Conservation (phyloP, 2,888 invertebrate genomes). For the Dryococelus australis region DNA sequence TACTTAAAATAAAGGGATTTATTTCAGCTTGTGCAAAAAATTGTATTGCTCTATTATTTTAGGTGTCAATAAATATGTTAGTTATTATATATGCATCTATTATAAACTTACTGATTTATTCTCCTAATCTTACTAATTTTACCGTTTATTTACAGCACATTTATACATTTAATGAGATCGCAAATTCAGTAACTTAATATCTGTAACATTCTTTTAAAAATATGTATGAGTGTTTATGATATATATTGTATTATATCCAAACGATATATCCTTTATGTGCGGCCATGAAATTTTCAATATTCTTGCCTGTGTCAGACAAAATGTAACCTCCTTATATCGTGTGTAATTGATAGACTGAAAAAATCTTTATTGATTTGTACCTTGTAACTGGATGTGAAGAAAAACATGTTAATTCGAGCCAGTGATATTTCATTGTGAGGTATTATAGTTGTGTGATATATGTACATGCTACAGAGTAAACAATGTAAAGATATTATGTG, state of each 20-base stretch:
- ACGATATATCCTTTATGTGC: background rate
- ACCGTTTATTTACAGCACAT: too few relatives aligned
- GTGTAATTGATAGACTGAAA: background rate
- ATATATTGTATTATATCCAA: background rate
- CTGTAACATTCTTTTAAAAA: background rate
- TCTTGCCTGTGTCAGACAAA: background rate
- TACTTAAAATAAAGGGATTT: too few relatives aligned
- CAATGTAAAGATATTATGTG: background rate
- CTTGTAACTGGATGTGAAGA: background rate
- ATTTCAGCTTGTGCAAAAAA: too few relatives aligned
- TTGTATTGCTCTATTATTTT: too few relatives aligned
- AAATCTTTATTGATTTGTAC: background rate
- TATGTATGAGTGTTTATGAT: background rate
- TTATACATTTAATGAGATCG: too few relatives aligned
- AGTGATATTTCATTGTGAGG: conserved; percentile 10
- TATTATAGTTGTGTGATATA: conserved; percentile 6
- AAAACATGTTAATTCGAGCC: conserved; percentile 1
- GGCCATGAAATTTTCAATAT: background rate
- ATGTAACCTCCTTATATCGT: background rate
- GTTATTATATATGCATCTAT: too few relatives aligned
- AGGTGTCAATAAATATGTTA: too few relatives aligned
- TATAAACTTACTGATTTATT: too few relatives aligned
- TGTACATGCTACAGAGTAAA: background rate
- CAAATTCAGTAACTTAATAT: background rate
- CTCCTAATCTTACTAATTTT: too few relatives aligned